Evolutionary conservation across 2,888 invertebrate genomes (phyloP), one percentile per base, ranked within the genome.

Genomic region (Ernsta delagoae): DNA sequence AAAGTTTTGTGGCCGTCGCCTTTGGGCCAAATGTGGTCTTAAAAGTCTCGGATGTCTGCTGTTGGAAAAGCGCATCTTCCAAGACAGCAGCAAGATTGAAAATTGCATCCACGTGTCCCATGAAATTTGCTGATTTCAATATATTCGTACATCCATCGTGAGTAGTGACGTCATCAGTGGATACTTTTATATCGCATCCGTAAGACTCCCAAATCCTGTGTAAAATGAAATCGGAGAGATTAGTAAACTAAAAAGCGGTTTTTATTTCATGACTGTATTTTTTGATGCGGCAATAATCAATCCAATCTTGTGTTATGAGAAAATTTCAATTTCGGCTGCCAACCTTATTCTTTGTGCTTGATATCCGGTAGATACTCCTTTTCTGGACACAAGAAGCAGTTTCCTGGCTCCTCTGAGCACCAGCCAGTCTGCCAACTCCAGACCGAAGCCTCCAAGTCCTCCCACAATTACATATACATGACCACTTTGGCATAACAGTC

Each of bases 401-500:
- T 96, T 95, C 74, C 87, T 94, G n/a, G 96, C 97, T 0, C 97
- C 97, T 70, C 97, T 93, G 6, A 96, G 84, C 5, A 97, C 92
- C 77, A 98, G 86, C 97, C 97, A 97, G 77, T 97, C 96, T 0
- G 95, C 95, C 54, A 98, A 84, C 83, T 98, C 98, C 61, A 98
- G 88, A 3, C 98, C 98, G 80, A 98, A 97, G 0, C 98, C 98
- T 54, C 98, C 98, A 7, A 98, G 89, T 36, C 98, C 97, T 8
- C 96, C 96, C 7, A 95, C 89, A 12, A 96, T 89, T 0, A 96
- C 79, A 84, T 96, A 85, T 82, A 64, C 64, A 34, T 54, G 41
- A 34, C 12, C 34, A 8, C 6, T 64, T 4, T 77, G 54, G 92
- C 96, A 79, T 60, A 76, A 79, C 72, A 84, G 87, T 72, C 87